phyloP scores from a whole-genome alignment of 2,113 vertebrate genomes.

The Gorsachius goisagi region DNA sequence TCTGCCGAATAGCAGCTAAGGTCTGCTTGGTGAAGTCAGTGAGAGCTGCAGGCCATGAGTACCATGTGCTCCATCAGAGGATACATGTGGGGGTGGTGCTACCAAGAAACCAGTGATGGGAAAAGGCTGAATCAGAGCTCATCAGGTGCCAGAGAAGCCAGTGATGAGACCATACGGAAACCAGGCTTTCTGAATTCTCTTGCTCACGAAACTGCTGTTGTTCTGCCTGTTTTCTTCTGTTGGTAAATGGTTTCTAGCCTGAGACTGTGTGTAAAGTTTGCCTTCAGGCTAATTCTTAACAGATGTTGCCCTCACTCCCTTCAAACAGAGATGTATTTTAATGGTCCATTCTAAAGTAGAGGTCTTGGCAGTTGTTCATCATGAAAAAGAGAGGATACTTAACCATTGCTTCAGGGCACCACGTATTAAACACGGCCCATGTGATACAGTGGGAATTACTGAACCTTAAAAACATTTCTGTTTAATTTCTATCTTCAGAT shows the following conservation, averaged over 20 bases:
- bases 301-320: background rate
- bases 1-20: background rate
- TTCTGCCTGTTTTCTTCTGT: background rate
- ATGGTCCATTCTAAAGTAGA: background rate
- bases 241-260: background rate
- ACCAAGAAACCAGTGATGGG: background rate
- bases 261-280: background rate
- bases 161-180: background rate
- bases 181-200: background rate
- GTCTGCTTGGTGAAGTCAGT: background rate
- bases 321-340: background rate
- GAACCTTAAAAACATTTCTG: slow-evolving; percentile 11
- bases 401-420: background rate
- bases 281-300: background rate
- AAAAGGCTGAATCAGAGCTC: background rate
- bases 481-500: background rate
- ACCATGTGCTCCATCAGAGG: background rate
- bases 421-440: background rate
- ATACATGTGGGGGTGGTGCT: background rate
- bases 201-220: background rate
- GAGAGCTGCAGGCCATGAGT: background rate
- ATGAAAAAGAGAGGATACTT: background rate
- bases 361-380: background rate
- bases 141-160: background rate
- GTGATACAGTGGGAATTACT: background rate